phyloP scores from a whole-genome alignment of 2,113 vertebrate species.

The Daphoenositta chrysoptera region DNA sequence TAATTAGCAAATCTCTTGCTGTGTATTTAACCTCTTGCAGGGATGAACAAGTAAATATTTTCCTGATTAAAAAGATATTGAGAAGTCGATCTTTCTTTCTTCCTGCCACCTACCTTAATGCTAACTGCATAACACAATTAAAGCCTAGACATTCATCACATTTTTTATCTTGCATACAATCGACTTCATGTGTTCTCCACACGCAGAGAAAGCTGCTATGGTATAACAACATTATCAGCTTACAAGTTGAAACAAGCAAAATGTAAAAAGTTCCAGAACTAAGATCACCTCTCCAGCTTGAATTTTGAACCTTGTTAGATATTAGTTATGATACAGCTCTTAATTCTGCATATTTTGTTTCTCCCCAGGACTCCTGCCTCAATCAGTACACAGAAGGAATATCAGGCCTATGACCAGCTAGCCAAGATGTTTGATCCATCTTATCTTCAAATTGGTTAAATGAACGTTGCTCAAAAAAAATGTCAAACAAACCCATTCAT shows the following conservation, averaged over 20 bases:
- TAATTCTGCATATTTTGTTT: not conserved
- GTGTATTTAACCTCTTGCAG: not conserved
- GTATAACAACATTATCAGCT: not conserved
- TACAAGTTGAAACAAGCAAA: not conserved
- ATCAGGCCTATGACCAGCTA: not conserved
- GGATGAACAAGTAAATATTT: constrained; percentile 6
- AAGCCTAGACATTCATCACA: not conserved
- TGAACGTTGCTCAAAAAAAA: not conserved
- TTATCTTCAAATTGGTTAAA: not conserved
- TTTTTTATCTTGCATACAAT: not conserved
- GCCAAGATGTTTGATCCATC: not conserved
- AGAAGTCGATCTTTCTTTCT: not conserved
- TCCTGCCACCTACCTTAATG: not conserved
- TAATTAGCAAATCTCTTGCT: not conserved
- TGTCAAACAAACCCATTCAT: not conserved
- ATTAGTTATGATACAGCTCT: not conserved
- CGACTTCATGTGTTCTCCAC: not conserved
- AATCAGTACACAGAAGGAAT: not conserved
- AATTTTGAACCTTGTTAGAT: not conserved
- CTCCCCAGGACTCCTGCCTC: not conserved
- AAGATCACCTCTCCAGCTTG: not conserved
- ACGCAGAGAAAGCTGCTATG: not conserved
- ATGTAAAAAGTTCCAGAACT: not conserved
- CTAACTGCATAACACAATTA: not conserved
- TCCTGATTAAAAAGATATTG: not conserved